phyloP scores from a whole-genome alignment of 2,888 invertebrate genomes.

The Penaeus monodon region DNA sequence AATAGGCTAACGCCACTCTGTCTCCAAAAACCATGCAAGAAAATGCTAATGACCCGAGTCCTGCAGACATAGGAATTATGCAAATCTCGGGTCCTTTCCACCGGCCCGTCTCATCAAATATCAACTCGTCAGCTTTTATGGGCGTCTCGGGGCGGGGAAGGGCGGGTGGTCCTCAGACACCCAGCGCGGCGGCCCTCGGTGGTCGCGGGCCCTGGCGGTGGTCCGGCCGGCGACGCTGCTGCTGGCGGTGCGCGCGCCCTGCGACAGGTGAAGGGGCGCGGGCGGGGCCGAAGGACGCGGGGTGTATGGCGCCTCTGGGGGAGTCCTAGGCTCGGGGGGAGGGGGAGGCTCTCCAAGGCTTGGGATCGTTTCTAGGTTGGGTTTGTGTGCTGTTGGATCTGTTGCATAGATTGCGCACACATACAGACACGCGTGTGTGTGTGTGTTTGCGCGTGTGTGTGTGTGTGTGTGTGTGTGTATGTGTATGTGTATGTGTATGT shows the following conservation, averaged over 20 bases:
- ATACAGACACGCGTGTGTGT: too few species aligned
- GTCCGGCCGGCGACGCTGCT: neutral
- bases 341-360: too few species aligned
- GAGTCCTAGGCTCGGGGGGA: too few species aligned
- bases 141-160: conserved; percentile 39
- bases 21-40: conserved; percentile 54
- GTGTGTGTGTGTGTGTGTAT: neutral
- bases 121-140: conserved; percentile 50
- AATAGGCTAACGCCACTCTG: conserved; percentile 39
- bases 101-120: conserved; percentile 50
- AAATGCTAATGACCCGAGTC: conserved; percentile 37
- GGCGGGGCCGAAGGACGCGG: neutral
- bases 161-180: conserved; percentile 48
- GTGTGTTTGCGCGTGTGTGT: too few species aligned
- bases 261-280: neutral
- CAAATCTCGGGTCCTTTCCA: conserved; percentile 42
- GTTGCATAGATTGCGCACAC: too few species aligned
- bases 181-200: conserved; percentile 27
- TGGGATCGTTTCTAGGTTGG: too few species aligned
- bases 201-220: conserved; percentile 18
- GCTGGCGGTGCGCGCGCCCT: neutral
- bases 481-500: neutral
- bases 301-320: too few species aligned
- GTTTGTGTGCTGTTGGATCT: too few species aligned
- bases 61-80: conserved; percentile 52